Evolutionary conservation across 2,888 invertebrate genomes (phyloP).

Genomic region (Thumatha senex): DNA sequence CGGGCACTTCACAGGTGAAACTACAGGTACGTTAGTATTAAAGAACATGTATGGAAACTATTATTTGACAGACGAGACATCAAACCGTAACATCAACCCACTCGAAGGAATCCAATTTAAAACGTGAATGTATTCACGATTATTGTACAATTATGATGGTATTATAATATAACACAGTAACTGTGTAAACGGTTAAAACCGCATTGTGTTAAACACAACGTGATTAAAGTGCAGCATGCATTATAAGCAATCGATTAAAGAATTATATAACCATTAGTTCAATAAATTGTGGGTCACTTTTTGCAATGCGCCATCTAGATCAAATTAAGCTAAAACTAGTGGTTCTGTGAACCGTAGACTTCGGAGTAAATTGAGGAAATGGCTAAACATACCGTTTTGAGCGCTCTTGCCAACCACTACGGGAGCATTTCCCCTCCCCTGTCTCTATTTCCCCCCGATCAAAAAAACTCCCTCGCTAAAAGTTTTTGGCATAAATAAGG

Average conservation of each 20-base stretch:
- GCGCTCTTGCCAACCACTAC: too few relatives aligned
- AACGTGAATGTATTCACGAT: slow-evolving; percentile 11
- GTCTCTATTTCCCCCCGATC: too few relatives aligned
- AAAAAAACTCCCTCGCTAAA: too few relatives aligned
- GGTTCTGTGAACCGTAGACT: too few relatives aligned
- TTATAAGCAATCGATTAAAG: neutral
- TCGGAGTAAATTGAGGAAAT: too few relatives aligned
- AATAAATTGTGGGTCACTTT: too few relatives aligned
- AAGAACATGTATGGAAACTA: slow-evolving; percentile 7
- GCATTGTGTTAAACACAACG: neutral
- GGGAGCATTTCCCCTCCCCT: too few relatives aligned
- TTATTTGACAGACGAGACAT: neutral
- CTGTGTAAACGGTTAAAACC: slow-evolving; percentile 6
- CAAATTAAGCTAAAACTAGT: too few relatives aligned
- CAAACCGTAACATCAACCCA: neutral
- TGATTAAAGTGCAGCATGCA: slow-evolving; percentile 6
- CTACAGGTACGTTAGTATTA: neutral
- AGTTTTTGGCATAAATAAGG: too few relatives aligned
- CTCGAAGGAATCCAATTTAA: slow-evolving; percentile 8
- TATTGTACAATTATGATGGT: slow-evolving; percentile 8
- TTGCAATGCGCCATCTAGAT: too few relatives aligned
- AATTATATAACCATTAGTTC: neutral
- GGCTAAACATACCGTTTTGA: too few relatives aligned
- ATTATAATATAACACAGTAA: slow-evolving; percentile 8
- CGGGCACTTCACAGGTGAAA: too few relatives aligned